These are phyloP conservation scores for Taenioides sp. DNA, from an alignment of 2,797 vertebrate species.

Conservation along the genomic window DNA sequence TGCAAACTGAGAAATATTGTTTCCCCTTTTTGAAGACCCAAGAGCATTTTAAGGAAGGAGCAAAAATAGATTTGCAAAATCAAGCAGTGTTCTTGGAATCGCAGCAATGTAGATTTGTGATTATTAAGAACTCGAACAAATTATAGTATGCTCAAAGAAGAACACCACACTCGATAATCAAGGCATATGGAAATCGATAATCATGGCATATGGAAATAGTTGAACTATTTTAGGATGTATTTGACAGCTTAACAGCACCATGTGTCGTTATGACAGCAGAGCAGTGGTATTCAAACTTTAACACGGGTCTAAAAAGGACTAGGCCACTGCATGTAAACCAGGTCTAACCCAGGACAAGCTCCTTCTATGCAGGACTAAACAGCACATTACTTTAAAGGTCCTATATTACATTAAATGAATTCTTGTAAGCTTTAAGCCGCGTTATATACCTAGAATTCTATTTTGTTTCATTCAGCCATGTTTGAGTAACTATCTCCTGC, in stretches of 20 bases:
- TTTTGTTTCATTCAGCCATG: too few relatives aligned
- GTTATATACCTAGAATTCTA: too few relatives aligned
- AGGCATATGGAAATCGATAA: neutral
- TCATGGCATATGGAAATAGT: neutral
- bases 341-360: neutral
- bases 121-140: neutral
- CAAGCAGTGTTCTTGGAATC: neutral
- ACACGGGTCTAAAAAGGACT: neutral
- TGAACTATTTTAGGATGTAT: neutral
- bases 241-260: neutral
- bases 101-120: too few relatives aligned
- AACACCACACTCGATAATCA: neutral
- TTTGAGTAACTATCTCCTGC: too few relatives aligned
- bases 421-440: too few relatives aligned
- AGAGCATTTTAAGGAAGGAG: slow-evolving; percentile 1
- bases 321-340: neutral
- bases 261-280: neutral
- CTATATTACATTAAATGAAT: too few relatives aligned
- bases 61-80: slow-evolving; percentile 2
- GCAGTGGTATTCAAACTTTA: neutral
- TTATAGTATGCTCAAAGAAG: neutral
- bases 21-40: neutral
- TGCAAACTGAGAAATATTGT: slow-evolving; percentile 4
- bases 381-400: neutral
- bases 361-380: neutral